Base-by-base conservation (phyloP, 2,797 vertebrate genomes). In the Hydrolagus colliei region DNA sequence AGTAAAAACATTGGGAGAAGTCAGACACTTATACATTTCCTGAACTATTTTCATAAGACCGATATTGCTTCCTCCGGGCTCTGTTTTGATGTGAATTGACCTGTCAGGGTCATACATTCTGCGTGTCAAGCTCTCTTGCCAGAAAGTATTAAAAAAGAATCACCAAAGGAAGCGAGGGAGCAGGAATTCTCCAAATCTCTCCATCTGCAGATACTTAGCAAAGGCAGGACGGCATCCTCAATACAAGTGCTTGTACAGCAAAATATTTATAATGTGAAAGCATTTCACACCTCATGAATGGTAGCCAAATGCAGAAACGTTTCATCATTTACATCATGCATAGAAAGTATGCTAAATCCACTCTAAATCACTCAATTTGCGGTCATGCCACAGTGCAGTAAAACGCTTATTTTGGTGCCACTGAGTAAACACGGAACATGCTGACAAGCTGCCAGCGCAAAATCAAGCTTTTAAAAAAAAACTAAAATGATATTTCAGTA, bases 201-300 rank as follows among this genome's bases (percentile, higher is more conserved):
- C 92, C 93, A 95, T 95, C 94, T 96, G 94, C 91, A 93, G 87
- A 74, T 88, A 91, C 92, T 95, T 91, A 93, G 88, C 89, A 88
- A 18, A 89, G 87, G 86, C 78, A 87, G 41, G 41, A 52, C 41
- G 41, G 41, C 41, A 76, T 76, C 41, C 9, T 4, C 3, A 75
- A 75, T 6, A 74, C 13, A 75, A 18, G 14, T 75, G 32, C 7
- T 16, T 75, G 35, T 16, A 52, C 16, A 76, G 59, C 41, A 76
- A 59, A 76, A 74, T 14, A 14, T 41, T 52, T 76, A 76, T 76
- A 59, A 76, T 76, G 41, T 52, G 35, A 35, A 76, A 76, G 59
- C 16, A 9, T 76, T 52, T 76, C 73, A 20, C 18, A 59, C 8
- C 35, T 20, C 35, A 10, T 76, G 74, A 59, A 76, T 20, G 16